phyloP scores from a whole-genome alignment of 2,888 invertebrate genomes.

The Pycnomerus fuliginosus region DNA sequence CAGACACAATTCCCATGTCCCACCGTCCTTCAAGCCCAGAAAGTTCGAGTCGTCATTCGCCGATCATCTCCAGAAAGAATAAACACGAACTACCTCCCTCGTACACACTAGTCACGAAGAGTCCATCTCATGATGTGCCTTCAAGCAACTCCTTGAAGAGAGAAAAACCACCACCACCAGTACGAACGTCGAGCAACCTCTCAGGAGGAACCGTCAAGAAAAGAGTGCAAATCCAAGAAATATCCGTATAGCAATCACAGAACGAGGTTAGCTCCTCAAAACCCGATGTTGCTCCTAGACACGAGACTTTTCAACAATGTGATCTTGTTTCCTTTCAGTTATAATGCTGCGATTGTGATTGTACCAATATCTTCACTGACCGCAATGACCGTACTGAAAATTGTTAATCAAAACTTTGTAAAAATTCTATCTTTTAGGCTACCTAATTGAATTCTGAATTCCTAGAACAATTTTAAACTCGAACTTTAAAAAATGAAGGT shows the following conservation, averaged over 20 bases:
- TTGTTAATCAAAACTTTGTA: too few species aligned
- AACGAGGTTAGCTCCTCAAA: slow-evolving; percentile 35
- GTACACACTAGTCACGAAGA: slow-evolving; percentile 53
- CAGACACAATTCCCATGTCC: slow-evolving; percentile 51
- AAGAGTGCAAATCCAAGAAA: slow-evolving; percentile 78
- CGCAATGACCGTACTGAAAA: too few species aligned
- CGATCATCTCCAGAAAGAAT: slow-evolving; percentile 39
- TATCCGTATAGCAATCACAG: slow-evolving; percentile 66
- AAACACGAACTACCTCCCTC: slow-evolving; percentile 55
- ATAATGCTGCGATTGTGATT: slow-evolving; percentile 44
- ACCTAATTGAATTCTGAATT: too few species aligned
- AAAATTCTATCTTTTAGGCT: too few species aligned
- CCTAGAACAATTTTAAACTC: too few species aligned
- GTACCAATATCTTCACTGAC: too few species aligned
- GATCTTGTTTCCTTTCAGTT: slow-evolving; percentile 50
- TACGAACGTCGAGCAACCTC: slow-evolving; percentile 48
- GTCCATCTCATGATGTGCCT: slow-evolving; percentile 37
- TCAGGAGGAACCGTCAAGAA: slow-evolving; percentile 62
- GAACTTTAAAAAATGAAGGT: too few species aligned
- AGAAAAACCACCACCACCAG: slow-evolving; percentile 50
- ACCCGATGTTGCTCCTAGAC: slow-evolving; percentile 43
- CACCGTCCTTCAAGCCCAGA: slow-evolving; percentile 52
- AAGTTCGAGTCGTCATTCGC: slow-evolving; percentile 47
- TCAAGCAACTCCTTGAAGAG: slow-evolving; percentile 34
- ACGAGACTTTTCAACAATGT: slow-evolving; percentile 42